Evolutionary conservation across 1,140 invertebrate genomes (phyloP).

Genomic region (Hyles vespertilio): DNA sequence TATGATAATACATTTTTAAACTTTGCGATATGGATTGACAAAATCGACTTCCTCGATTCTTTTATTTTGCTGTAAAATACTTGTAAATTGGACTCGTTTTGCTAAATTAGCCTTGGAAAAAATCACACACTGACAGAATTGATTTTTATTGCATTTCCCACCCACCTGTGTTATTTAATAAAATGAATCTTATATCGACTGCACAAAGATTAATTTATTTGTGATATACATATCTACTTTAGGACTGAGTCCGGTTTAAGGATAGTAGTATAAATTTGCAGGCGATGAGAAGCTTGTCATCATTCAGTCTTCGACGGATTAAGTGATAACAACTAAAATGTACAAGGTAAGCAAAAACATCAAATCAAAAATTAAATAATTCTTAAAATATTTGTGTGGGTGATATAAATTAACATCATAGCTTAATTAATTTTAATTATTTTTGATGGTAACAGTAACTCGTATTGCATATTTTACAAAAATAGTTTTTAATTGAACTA

Average conservation of each 20-base stretch:
- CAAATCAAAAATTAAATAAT: too few species aligned
- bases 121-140: conserved; percentile 17
- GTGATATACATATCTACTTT: conserved; percentile 1
- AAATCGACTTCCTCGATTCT: background rate
- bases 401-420: too few species aligned
- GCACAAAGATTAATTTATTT: conserved; percentile 15
- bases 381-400: too few species aligned
- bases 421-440: too few species aligned
- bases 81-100: conserved; percentile 25
- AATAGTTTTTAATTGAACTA: too few species aligned
- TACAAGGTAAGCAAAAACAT: conserved; percentile 14
- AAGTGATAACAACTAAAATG: conserved; percentile 20
- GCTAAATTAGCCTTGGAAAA: conserved; percentile 18
- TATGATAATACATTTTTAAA: background rate
- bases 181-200: conserved; percentile 17
- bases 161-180: conserved; percentile 3
- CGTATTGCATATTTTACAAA: too few species aligned
- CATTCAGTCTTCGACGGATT: conserved; percentile 19
- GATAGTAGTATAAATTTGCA: conserved; percentile 22
- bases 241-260: conserved; percentile 16
- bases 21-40: background rate
- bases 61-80: background rate
- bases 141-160: conserved; percentile 14
- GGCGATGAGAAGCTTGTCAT: conserved; percentile 6
- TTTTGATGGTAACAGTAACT: too few species aligned